phyloP scores from a whole-genome alignment of 1,140 invertebrate genomes.

The Drosophila sp. region DNA sequence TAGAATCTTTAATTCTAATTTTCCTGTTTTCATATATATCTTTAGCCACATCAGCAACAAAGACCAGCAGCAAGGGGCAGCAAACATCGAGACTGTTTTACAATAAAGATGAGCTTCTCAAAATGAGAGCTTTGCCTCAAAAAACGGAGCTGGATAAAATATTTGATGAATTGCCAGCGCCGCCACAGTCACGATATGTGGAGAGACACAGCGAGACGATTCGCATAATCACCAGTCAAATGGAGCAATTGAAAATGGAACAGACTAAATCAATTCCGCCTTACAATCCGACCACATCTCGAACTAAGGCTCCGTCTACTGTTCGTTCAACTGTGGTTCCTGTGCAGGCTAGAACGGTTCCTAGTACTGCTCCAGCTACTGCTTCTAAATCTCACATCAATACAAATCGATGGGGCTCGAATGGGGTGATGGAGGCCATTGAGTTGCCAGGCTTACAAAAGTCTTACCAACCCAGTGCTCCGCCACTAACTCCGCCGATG shows the following conservation, averaged over 20 bases:
- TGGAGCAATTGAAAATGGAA: conserved; percentile 36
- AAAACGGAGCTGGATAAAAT: conserved; percentile 53
- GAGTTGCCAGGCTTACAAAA: neutral
- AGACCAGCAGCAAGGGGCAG: conserved; percentile 23
- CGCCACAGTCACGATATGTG: conserved; percentile 46
- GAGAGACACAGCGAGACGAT: conserved; percentile 33
- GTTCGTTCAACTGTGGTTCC: neutral
- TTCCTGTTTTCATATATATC: neutral
- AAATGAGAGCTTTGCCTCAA: conserved; percentile 4
- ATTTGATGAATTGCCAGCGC: conserved; percentile 59
- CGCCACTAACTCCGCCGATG: neutral
- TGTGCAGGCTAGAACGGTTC: neutral
- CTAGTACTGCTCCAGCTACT: neutral
- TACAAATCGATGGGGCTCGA: neutral
- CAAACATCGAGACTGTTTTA: conserved; percentile 38
- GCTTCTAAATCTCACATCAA: neutral
- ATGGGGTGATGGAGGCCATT: neutral
- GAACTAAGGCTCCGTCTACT: neutral
- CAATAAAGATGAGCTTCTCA: conserved; percentile 52
- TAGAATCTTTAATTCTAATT: conserved; percentile 2
- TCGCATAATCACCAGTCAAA: conserved; percentile 28
- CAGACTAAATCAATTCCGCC: neutral
- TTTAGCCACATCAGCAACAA: neutral
- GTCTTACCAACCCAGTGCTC: neutral
- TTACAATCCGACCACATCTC: neutral